Conservation (phyloP, 35 echinoderm and acorn worm genomes). For the Lytechinus variegatus region DNA sequence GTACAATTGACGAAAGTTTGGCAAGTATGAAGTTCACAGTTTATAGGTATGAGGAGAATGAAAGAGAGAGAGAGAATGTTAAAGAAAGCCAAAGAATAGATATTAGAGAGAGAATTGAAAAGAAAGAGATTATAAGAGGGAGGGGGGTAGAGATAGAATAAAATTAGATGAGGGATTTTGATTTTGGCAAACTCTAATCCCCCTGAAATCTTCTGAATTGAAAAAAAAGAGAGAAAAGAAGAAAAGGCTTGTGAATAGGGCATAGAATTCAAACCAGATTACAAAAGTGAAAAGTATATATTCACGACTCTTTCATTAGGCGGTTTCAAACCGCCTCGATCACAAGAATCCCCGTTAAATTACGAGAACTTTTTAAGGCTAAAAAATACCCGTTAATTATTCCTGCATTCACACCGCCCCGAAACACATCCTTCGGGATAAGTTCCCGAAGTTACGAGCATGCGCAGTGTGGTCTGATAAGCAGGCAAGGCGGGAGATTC, state of each 20-base stretch:
- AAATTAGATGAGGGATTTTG: constrained; percentile 9
- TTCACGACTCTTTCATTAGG: constrained; percentile 8
- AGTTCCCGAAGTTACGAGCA: too few relatives aligned
- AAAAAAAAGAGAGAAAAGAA: not conserved
- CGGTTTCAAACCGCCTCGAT: too few relatives aligned
- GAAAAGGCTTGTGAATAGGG: not conserved
- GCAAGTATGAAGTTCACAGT: constrained; percentile 40
- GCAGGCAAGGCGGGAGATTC: too few relatives aligned
- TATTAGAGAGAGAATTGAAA: not conserved
- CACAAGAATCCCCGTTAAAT: too few relatives aligned
- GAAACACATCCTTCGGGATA: too few relatives aligned
- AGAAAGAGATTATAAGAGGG: not conserved
- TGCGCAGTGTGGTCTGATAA: too few relatives aligned
- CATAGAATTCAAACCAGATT: constrained; percentile 16
- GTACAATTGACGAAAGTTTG: not conserved
- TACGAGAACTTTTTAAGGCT: too few relatives aligned
- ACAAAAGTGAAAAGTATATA: constrained; percentile 10
- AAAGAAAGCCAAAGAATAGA: not conserved
- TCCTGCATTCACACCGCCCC: too few relatives aligned
- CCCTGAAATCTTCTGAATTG: constrained; percentile 10
- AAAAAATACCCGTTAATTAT: too few relatives aligned
- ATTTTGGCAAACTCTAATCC: constrained; percentile 27
- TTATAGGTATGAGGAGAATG: not conserved
- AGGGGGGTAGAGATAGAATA: not conserved
- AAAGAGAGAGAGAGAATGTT: not conserved